phyloP scores from a whole-genome alignment of 2,113 vertebrate species.

The Hepsetus odoe region DNA sequence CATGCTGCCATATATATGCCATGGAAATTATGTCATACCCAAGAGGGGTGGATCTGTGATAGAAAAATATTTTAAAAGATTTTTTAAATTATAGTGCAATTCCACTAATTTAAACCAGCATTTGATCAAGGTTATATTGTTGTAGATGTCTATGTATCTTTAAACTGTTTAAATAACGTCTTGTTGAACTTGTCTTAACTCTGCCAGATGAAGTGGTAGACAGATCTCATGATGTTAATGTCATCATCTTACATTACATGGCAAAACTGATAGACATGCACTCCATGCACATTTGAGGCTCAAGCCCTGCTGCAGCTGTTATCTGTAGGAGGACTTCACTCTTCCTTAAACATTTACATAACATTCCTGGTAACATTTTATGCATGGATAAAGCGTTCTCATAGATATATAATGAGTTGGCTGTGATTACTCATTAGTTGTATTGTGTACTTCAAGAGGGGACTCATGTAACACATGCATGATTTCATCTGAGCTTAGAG shows the following conservation, averaged over 20 bases:
- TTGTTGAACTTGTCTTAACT: neutral
- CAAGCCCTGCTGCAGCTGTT: slow-evolving; percentile 67
- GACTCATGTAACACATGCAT: slow-evolving; percentile 18
- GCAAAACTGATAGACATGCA: slow-evolving; percentile 29
- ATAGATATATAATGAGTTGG: neutral
- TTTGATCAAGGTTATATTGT: too few species aligned
- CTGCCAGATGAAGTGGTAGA: too few species aligned
- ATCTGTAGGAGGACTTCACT: slow-evolving; percentile 33
- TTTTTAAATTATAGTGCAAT: too few species aligned
- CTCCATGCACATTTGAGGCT: slow-evolving; percentile 42
- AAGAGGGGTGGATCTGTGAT: too few species aligned
- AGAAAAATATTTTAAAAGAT: too few species aligned
- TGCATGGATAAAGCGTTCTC: neutral
- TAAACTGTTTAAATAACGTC: neutral
- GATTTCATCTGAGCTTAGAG: slow-evolving; percentile 12
- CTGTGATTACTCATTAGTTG: neutral
- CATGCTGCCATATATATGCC: too few species aligned
- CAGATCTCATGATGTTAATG: neutral
- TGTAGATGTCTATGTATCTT: neutral
- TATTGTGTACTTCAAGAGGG: neutral
- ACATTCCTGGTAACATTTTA: neutral
- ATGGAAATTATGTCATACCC: too few species aligned
- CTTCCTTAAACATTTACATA: slow-evolving; percentile 8
- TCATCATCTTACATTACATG: slow-evolving; percentile 14
- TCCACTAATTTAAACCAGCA: too few species aligned